Conservation (phyloP, 1,140 invertebrate genomes). For the Dendroctonus valens region DNA sequence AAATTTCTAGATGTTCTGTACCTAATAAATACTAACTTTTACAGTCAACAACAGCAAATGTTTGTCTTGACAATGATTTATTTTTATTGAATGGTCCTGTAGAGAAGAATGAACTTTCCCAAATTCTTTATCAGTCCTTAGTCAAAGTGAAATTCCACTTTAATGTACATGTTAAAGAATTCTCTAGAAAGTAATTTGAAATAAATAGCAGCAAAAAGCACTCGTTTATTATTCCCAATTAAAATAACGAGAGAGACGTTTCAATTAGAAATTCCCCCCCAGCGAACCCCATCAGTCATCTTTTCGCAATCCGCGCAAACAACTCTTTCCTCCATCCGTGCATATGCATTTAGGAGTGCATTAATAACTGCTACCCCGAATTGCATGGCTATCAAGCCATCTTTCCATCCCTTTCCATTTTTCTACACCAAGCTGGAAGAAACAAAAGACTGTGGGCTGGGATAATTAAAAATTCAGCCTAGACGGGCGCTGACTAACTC, state of each 20-base stretch:
- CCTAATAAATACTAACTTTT: no score
- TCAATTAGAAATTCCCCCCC: constrained; percentile 13
- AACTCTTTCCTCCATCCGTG: constrained; percentile 16
- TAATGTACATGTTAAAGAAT: background rate
- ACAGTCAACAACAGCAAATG: no score
- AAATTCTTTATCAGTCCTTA: no score
- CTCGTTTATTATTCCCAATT: constrained; percentile 9
- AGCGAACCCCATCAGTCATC: background rate
- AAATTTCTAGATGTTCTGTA: no score
- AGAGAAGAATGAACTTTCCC: no score
- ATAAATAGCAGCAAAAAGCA: background rate
- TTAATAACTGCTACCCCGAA: constrained; percentile 29
- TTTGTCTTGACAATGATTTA: no score
- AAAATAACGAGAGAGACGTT: constrained; percentile 10
- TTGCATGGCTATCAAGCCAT: constrained; percentile 31
- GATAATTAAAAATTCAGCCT: constrained; percentile 49
- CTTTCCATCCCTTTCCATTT: constrained; percentile 25
- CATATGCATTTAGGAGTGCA: constrained; percentile 26
- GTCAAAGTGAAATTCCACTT: no score
- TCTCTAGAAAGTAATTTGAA: background rate
- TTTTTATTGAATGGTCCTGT: no score
- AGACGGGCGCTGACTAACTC: constrained; percentile 16
- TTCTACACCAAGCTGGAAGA: constrained; percentile 45
- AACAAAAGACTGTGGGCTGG: constrained; percentile 48
- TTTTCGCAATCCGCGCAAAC: constrained; percentile 4